Conservation (phyloP, 2,888 invertebrate genomes). For the Apantesis nais region DNA sequence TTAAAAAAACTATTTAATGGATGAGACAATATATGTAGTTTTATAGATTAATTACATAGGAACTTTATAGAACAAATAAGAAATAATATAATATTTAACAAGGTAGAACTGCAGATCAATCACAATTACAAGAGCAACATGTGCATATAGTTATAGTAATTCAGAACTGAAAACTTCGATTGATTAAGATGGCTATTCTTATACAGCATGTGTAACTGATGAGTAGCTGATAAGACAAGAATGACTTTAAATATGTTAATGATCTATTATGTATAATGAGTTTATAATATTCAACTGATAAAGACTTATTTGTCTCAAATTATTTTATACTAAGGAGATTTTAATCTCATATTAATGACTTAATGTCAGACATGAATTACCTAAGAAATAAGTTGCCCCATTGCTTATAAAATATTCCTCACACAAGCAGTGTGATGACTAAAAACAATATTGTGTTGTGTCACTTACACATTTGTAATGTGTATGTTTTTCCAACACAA, state of each 20-base stretch:
- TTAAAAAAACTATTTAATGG: not conserved
- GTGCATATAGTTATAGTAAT: not conserved
- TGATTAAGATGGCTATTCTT: too few species aligned
- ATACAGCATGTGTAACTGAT: not conserved
- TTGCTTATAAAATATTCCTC: too few species aligned
- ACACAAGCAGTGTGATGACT: too few species aligned
- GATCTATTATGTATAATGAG: not conserved
- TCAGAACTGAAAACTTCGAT: not conserved
- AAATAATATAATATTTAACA: not conserved
- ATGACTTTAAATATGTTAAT: not conserved
- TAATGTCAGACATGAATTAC: not conserved
- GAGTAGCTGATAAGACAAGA: not conserved
- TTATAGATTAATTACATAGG: not conserved
- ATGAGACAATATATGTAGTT: not conserved
- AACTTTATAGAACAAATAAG: not conserved
- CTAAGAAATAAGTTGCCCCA: too few species aligned
- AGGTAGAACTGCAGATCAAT: too few species aligned
- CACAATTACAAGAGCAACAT: too few species aligned
- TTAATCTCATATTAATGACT: not conserved
- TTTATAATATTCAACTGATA: not conserved
- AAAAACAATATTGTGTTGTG: too few species aligned
- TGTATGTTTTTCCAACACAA: too few species aligned
- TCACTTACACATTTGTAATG: too few species aligned
- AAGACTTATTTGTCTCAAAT: not conserved
- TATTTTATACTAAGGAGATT: not conserved